phyloP scores from a whole-genome alignment of 1,140 invertebrate species.

The Rhyacophila brunnea region DNA sequence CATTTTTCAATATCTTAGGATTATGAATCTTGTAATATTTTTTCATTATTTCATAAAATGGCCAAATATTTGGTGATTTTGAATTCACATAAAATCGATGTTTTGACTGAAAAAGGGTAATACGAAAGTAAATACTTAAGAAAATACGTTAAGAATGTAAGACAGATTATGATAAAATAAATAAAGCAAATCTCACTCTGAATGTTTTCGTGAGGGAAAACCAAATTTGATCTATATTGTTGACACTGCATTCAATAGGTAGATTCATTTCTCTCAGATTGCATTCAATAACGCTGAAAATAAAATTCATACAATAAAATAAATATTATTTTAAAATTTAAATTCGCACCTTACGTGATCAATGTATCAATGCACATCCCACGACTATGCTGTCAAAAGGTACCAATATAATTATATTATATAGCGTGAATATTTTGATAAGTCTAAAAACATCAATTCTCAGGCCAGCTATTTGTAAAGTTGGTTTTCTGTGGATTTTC shows the following conservation, averaged over 20 bases:
- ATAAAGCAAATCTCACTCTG: constrained; percentile 11
- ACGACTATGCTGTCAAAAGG: no score
- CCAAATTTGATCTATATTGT: constrained; percentile 25
- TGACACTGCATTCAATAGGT: constrained; percentile 21
- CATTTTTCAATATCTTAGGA: not conserved
- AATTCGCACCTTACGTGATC: no score
- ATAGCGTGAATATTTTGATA: no score
- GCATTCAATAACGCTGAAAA: constrained; percentile 19
- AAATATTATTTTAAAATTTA: no score
- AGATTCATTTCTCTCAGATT: constrained; percentile 15
- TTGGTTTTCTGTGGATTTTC: no score
- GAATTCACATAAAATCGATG: constrained; percentile 10
- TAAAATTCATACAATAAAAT: no score
- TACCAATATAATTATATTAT: no score
- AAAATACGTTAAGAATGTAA: not conserved
- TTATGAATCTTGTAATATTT: constrained; percentile 12
- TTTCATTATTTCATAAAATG: constrained; percentile 18
- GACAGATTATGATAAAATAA: not conserved
- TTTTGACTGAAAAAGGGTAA: constrained; percentile 12
- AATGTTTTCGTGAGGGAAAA: constrained; percentile 24
- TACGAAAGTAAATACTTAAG: not conserved
- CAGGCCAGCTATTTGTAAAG: no score
- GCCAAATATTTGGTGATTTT: constrained; percentile 14
- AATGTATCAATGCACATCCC: no score
- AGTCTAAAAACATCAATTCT: no score